Evolutionary conservation across 2,888 invertebrate genomes (phyloP).

Genomic region (Nomada goodeniana): DNA sequence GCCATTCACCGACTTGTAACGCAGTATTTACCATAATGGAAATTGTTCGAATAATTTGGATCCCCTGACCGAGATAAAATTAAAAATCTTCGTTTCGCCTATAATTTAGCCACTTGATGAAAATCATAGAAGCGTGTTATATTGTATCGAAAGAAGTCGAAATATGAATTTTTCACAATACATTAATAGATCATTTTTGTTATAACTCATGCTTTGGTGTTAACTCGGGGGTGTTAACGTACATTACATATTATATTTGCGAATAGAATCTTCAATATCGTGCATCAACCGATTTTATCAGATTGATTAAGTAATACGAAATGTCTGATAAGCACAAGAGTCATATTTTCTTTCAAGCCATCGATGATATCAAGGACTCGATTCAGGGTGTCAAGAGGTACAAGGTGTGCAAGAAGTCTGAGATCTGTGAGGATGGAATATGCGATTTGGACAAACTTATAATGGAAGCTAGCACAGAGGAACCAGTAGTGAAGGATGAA

Average conservation of each 20-base stretch:
- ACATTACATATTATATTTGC: no score
- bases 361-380: conserved; percentile 78
- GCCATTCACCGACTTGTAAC: no score
- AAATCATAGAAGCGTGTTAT: neutral
- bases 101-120: neutral
- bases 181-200: no score
- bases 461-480: conserved; percentile 73
- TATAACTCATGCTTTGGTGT: no score
- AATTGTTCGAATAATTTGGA: no score
- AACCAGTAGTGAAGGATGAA: conserved; percentile 78
- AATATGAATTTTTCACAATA: neutral
- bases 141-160: neutral
- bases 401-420: conserved; percentile 68
- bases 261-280: no score
- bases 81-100: neutral
- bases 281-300: neutral
- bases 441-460: conserved; percentile 78
- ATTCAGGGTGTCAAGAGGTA: conserved; percentile 73
- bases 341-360: conserved; percentile 70
- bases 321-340: neutral
- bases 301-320: no score
- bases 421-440: conserved; percentile 65
- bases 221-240: no score
- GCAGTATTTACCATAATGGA: no score
- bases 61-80: no score